Conservation (phyloP, 2,113 vertebrate genomes). For the Tetrao urogallus region DNA sequence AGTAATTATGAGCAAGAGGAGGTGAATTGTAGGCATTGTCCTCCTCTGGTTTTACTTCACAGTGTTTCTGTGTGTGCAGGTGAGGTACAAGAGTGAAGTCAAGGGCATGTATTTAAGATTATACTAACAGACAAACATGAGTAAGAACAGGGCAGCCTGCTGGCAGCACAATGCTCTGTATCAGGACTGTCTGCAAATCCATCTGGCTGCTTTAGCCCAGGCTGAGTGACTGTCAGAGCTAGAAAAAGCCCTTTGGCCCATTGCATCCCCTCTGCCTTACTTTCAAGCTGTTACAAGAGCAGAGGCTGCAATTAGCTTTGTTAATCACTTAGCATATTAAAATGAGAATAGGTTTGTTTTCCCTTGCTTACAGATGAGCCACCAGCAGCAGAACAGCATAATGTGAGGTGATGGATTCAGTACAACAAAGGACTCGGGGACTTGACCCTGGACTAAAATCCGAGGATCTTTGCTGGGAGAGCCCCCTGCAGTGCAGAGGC, state of each 20-base stretch:
- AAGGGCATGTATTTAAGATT: neutral
- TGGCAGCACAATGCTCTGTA: neutral
- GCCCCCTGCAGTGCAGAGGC: neutral
- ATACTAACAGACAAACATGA: neutral
- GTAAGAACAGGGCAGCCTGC: neutral
- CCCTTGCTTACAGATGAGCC: constrained; percentile 10
- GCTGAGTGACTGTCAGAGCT: constrained; percentile 10
- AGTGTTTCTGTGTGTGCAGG: neutral
- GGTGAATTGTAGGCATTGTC: neutral
- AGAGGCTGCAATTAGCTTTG: constrained; percentile 40
- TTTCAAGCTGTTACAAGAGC: constrained; percentile 11
- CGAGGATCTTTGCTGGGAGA: neutral
- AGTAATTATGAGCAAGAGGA: neutral
- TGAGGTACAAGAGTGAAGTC: neutral
- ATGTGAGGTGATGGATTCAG: neutral
- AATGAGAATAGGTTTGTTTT: constrained; percentile 6
- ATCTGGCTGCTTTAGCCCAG: neutral
- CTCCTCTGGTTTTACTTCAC: neutral
- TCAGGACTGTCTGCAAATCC: neutral
- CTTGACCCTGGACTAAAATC: neutral
- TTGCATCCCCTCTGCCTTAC: neutral
- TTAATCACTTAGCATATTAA: constrained; percentile 47
- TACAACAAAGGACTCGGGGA: neutral
- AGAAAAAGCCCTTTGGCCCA: constrained; percentile 20
- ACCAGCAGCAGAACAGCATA: neutral